A percentile compares a stretch with the other conserved stretches of the same genome.
Conservation (phyloP, 2,797 vertebrate species). For the Cirrhinus molitorella region DNA sequence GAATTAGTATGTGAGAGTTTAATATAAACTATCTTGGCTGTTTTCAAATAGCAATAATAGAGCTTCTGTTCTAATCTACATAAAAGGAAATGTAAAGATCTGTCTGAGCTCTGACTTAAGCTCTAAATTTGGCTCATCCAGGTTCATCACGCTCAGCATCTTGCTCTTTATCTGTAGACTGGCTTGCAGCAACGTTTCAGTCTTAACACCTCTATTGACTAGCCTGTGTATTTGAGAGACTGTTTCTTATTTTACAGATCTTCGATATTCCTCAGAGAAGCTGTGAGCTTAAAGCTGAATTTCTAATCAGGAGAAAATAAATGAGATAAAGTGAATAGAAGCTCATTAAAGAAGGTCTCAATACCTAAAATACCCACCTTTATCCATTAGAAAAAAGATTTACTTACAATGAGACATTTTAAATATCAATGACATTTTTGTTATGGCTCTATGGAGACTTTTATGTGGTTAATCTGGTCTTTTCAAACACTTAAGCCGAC, state of each 20-base stretch:
- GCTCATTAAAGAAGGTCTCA: neutral
- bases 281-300: neutral
- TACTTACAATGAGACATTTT: neutral
- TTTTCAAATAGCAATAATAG: neutral
- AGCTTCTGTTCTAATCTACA: neutral
- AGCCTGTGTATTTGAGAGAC: neutral
- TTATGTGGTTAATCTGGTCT: neutral
- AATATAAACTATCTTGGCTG: neutral
- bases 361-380: neutral
- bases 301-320: neutral
- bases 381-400: neutral
- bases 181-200: neutral
- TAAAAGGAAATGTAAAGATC: slow-evolving; percentile 1
- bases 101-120: slow-evolving; percentile 21
- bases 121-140: neutral
- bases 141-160: neutral
- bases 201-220: slow-evolving; percentile 8
- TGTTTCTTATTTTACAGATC: neutral
- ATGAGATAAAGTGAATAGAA: neutral
- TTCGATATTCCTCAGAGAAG: neutral
- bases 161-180: neutral
- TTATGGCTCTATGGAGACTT: neutral
- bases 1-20: neutral
- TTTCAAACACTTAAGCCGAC: neutral
- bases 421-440: neutral